Conservation (phyloP, 2,888 invertebrate species). For the Scaptomyza parva region DNA sequence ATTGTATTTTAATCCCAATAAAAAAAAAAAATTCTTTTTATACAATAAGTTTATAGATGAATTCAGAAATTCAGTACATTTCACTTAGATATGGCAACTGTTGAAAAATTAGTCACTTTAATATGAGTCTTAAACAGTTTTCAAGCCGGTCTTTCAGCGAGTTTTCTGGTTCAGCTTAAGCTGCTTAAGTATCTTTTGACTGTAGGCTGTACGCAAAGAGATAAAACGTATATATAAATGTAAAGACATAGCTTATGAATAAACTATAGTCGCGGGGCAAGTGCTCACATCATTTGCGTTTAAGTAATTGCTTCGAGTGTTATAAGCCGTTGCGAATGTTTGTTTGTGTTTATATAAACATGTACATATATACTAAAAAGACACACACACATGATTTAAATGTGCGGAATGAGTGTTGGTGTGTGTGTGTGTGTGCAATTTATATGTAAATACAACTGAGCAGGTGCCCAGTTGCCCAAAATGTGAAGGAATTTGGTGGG, state of each 20-base stretch:
- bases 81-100: not conserved
- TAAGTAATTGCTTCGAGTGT: slow-evolving; percentile 56
- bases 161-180: not conserved
- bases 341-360: slow-evolving; percentile 1
- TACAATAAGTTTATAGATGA: not conserved
- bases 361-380: no score
- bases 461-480: slow-evolving; percentile 41
- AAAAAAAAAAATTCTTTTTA: not conserved
- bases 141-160: no score
- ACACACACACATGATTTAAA: slow-evolving; percentile 17
- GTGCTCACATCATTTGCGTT: slow-evolving; percentile 39
- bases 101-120: not conserved
- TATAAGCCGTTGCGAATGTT: slow-evolving; percentile 28
- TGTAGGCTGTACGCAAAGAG: slow-evolving; percentile 22
- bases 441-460: slow-evolving; percentile 44
- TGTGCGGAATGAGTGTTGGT: not conserved
- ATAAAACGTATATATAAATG: slow-evolving; percentile 28
- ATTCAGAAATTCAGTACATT: not conserved
- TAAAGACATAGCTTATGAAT: slow-evolving; percentile 17
- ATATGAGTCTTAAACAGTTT: no score
- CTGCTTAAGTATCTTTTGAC: slow-evolving; percentile 6
- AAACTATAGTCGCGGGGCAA: slow-evolving; percentile 33
- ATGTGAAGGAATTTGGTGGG: slow-evolving; percentile 26
- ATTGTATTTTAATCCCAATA: no score
- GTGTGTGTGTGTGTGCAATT: slow-evolving; percentile 12